Conservation (phyloP, 1,140 invertebrate species). For the Alviniconcha marisindica region DNA sequence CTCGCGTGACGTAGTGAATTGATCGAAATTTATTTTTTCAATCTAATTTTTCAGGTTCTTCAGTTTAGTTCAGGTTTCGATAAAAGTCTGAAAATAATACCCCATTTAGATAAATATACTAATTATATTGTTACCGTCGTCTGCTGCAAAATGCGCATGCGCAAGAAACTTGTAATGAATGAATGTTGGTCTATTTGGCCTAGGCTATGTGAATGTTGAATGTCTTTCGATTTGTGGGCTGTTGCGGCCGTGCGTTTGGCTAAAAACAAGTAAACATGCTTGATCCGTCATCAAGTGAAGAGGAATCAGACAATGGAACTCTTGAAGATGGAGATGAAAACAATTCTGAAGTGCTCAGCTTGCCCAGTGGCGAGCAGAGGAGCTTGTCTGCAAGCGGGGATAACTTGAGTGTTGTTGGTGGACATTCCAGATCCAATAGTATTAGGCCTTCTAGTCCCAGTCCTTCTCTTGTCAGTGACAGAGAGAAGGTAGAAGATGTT, state of each 20-base stretch:
- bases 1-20: conserved; percentile 38
- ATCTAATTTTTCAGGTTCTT: not conserved
- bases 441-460: conserved; percentile 88
- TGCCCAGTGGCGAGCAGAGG: conserved; percentile 72
- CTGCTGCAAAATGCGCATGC: conserved; percentile 56
- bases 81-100: no score
- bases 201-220: not conserved
- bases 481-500: conserved; percentile 76
- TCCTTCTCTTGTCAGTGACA: conserved; percentile 88
- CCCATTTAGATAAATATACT: no score
- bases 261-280: conserved; percentile 71
- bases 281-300: conserved; percentile 79
- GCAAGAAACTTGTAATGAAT: conserved; percentile 43
- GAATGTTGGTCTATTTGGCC: not conserved
- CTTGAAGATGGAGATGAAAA: conserved; percentile 74
- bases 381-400: conserved; percentile 76
- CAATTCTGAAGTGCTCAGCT: conserved; percentile 75
- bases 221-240: conserved; percentile 25
- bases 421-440: conserved; percentile 77
- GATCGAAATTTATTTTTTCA: conserved; percentile 25
- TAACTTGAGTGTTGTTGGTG: conserved; percentile 75
- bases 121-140: conserved; percentile 48
- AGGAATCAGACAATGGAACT: conserved; percentile 73
- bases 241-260: not conserved
- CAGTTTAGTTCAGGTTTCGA: not conserved